Evolutionary conservation across 2,113 vertebrate genomes (phyloP).

Genomic region (Oryzias javanicus): DNA sequence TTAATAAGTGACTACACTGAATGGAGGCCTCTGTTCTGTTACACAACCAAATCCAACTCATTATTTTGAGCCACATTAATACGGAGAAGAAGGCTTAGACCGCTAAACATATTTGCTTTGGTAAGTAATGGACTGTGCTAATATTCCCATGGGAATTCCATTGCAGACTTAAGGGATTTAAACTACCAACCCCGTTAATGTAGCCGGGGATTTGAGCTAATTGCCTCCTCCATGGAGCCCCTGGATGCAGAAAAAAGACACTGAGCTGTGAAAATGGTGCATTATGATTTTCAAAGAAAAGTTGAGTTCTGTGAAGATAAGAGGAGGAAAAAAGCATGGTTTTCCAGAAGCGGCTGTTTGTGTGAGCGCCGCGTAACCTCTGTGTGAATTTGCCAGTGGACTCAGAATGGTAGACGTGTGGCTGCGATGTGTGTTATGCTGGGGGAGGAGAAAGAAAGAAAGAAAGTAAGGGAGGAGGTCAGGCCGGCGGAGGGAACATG

Average conservation of each 20-base stretch:
- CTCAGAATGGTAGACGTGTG: slow-evolving; percentile 58
- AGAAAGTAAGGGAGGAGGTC: slow-evolving; percentile 15
- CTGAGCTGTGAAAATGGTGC: background rate
- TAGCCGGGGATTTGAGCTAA: slow-evolving; percentile 59
- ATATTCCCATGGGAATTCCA: slow-evolving; percentile 70
- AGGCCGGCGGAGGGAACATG: slow-evolving; percentile 49
- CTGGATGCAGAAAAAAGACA: slow-evolving; percentile 12
- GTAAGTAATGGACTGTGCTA: slow-evolving; percentile 46
- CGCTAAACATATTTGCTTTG: slow-evolving; percentile 60
- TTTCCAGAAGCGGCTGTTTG: background rate
- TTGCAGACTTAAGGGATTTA: slow-evolving; percentile 49
- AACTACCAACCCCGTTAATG: slow-evolving; percentile 57
- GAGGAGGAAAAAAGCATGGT: background rate
- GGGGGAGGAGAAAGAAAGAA: slow-evolving; percentile 58
- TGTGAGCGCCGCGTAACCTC: slow-evolving; percentile 39
- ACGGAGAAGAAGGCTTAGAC: slow-evolving; percentile 37
- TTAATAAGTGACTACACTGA: slow-evolving; percentile 36
- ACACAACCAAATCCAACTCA: slow-evolving; percentile 59
- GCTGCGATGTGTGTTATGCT: slow-evolving; percentile 61
- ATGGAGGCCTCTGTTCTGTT: slow-evolving; percentile 55
- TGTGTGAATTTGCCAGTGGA: slow-evolving; percentile 67
- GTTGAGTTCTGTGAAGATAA: background rate
- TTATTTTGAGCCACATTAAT: slow-evolving; percentile 50
- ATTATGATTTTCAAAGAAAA: background rate
- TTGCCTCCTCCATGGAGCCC: slow-evolving; percentile 47